Conservation (phyloP, 2,888 invertebrate species). For the Boloria selene region DNA sequence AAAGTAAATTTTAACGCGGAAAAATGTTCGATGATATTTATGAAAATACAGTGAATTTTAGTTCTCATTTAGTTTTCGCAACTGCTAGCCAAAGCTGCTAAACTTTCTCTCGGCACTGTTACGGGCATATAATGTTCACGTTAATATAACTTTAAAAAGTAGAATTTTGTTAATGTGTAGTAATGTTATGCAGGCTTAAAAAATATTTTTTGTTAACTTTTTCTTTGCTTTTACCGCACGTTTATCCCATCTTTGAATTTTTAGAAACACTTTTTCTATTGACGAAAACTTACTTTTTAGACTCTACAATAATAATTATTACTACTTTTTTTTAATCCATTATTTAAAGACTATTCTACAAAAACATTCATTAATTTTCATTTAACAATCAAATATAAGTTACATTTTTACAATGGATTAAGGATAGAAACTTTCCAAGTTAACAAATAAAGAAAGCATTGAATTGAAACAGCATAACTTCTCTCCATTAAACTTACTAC, state of each 20-base stretch:
- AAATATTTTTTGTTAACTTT: neutral
- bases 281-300: too few species aligned
- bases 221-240: neutral
- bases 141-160: conserved; percentile 6
- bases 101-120: conserved; percentile 20
- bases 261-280: too few species aligned
- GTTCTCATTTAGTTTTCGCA: conserved; percentile 32
- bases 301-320: too few species aligned
- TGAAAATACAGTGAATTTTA: conserved; percentile 30
- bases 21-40: conserved; percentile 40
- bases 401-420: conserved; percentile 1
- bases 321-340: too few species aligned
- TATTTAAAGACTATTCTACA: too few species aligned
- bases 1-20: conserved; percentile 60
- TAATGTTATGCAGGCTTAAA: neutral
- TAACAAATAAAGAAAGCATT: conserved; percentile 15
- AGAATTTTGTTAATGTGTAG: conserved; percentile 5
- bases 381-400: neutral
- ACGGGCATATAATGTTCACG: neutral
- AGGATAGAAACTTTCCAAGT: neutral
- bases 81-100: conserved; percentile 18
- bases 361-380: neutral
- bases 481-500: conserved; percentile 23
- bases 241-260: too few species aligned
- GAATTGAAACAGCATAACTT: conserved; percentile 27